These are phyloP conservation scores for Setipinna tenuifilis DNA, from an alignment of 2,797 vertebrate genomes.

Conservation along the genomic window DNA sequence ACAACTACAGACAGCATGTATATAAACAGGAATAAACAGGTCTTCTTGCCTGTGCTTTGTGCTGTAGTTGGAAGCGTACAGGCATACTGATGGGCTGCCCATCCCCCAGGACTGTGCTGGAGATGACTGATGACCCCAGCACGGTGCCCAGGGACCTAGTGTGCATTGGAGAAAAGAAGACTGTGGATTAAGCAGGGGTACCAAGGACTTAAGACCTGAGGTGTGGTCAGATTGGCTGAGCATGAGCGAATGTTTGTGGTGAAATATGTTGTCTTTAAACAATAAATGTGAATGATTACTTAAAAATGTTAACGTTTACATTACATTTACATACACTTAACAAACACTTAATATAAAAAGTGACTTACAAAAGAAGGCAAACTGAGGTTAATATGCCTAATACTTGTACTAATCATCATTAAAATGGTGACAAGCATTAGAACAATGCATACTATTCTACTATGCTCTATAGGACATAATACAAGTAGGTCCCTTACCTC, in stretches of 20 bases:
- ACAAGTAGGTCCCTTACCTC: slow-evolving; percentile 68
- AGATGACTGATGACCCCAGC: slow-evolving; percentile 86
- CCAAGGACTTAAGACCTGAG: background rate
- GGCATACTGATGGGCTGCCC: slow-evolving; percentile 77
- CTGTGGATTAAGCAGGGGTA: background rate
- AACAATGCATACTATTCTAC: no score
- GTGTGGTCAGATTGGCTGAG: no score
- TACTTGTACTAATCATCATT: no score
- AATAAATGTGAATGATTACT: no score
- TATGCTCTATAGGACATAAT: background rate
- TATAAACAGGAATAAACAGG: background rate
- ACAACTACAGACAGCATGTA: background rate
- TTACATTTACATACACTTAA: no score
- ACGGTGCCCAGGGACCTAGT: slow-evolving; percentile 75
- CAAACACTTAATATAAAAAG: no score
- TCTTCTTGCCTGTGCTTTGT: slow-evolving; percentile 56
- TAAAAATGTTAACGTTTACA: no score
- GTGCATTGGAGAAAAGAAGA: background rate
- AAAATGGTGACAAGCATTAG: no score
- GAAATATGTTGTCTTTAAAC: no score
- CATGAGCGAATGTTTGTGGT: no score
- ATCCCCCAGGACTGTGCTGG: slow-evolving; percentile 77
- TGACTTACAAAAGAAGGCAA: no score
- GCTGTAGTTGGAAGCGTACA: slow-evolving; percentile 81
- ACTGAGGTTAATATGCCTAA: no score